phyloP scores from a whole-genome alignment of 2,113 vertebrate species.

The Xyrauchen texanus region DNA sequence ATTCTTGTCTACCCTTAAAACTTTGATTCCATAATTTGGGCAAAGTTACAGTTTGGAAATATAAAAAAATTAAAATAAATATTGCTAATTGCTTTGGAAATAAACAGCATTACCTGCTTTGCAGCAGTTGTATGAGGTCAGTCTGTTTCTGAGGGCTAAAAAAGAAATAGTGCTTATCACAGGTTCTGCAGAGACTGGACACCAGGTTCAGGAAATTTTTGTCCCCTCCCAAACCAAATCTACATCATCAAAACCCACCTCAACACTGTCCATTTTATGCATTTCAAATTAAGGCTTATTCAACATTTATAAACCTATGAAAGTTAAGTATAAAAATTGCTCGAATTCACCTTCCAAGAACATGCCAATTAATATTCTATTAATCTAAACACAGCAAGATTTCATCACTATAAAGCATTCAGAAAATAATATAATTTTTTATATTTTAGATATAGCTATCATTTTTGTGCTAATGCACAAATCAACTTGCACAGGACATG shows the following conservation, averaged over 20 bases:
- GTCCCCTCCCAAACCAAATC: slow-evolving; percentile 41
- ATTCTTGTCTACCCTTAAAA: background rate
- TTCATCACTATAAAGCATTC: too few relatives aligned
- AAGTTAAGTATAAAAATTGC: too few relatives aligned
- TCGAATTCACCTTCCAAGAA: too few relatives aligned
- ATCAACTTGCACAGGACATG: too few relatives aligned
- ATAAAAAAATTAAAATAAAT: background rate
- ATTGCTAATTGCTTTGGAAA: background rate
- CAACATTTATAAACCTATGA: too few relatives aligned
- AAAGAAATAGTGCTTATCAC: background rate
- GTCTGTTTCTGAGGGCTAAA: slow-evolving; percentile 1
- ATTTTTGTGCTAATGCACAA: too few relatives aligned
- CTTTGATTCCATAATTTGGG: background rate
- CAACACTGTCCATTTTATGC: background rate
- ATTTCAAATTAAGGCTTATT: background rate
- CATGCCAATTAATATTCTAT: too few relatives aligned
- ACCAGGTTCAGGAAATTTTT: background rate
- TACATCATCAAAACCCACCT: slow-evolving; percentile 18
- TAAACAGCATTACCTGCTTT: slow-evolving; percentile 39
- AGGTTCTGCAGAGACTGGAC: slow-evolving; percentile 16
- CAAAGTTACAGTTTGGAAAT: background rate
- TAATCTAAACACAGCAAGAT: too few relatives aligned
- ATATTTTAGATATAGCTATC: too few relatives aligned
- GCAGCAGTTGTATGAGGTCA: background rate
- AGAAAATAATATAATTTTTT: too few relatives aligned